These are phyloP conservation scores for Parasteatoda lunata DNA, from an alignment of 2,888 invertebrate species.

Conservation along the genomic window DNA sequence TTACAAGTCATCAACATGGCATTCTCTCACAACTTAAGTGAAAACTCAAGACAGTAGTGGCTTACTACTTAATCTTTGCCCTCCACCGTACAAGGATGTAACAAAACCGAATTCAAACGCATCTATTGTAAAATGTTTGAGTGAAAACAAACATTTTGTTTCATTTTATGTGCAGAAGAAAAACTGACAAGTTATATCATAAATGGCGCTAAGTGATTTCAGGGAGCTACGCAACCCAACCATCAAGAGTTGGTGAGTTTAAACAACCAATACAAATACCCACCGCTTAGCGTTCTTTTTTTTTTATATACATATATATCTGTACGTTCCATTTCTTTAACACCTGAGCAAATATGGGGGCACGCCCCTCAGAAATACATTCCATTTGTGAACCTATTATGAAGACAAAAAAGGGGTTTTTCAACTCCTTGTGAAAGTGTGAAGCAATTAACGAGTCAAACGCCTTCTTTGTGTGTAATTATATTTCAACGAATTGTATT, in stretches of 20 bases:
- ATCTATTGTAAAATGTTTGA: background rate
- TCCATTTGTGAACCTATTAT: constrained; percentile 8
- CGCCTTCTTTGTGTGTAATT: background rate
- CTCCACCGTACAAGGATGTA: background rate
- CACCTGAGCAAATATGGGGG: constrained; percentile 62
- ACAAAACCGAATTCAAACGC: background rate
- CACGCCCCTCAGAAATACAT: constrained; percentile 46
- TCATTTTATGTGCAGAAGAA: background rate
- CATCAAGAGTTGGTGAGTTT: constrained; percentile 18
- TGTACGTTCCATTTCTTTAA: constrained; percentile 45
- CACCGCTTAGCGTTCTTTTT: constrained; percentile 9
- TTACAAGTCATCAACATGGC: no score
- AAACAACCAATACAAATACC: constrained; percentile 23
- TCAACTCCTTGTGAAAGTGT: constrained; percentile 1
- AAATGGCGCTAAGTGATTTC: constrained; percentile 8
- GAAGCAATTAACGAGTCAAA: constrained; percentile 20
- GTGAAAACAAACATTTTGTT: constrained; percentile 18
- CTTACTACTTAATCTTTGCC: background rate
- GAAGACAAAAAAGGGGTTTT: constrained; percentile 12
- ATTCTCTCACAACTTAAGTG: background rate
- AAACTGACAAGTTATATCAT: constrained; percentile 19
- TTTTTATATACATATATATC: background rate
- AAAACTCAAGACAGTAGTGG: background rate
- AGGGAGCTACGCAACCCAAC: constrained; percentile 6
- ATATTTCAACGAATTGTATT: no score